Conservation (phyloP, 2,888 invertebrate species). For the Cyclophora albipunctata region DNA sequence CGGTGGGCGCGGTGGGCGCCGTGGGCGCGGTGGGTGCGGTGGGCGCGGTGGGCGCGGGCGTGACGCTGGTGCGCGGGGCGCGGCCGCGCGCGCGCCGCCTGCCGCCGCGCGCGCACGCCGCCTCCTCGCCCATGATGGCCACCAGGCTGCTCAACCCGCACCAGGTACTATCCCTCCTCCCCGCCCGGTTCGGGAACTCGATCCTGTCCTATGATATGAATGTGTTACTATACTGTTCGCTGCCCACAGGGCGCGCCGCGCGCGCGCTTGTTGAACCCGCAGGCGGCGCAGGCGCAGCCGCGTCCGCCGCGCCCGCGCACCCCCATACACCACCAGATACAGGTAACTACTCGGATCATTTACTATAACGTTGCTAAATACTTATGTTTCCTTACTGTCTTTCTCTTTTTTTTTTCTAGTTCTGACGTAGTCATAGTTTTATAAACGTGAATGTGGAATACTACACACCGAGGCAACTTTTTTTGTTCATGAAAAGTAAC, state of each 20-base stretch:
- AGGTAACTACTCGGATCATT: conserved; percentile 22
- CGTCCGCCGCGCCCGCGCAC: conserved; percentile 47
- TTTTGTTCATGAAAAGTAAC: too few relatives aligned
- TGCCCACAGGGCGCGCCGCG: conserved; percentile 2
- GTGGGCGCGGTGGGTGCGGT: conserved; percentile 32
- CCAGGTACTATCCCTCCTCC: conserved; percentile 11
- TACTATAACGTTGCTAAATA: neutral
- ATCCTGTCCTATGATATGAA: too few relatives aligned
- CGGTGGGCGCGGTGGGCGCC: conserved; percentile 30
- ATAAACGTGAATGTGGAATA: too few relatives aligned
- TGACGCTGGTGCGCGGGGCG: conserved; percentile 35
- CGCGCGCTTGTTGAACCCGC: conserved; percentile 47
- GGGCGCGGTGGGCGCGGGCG: conserved; percentile 33
- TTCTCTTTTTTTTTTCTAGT: too few relatives aligned
- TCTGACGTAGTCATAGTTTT: too few relatives aligned
- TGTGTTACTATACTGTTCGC: too few relatives aligned
- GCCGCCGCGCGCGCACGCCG: conserved; percentile 28
- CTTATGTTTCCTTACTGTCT: too few relatives aligned
- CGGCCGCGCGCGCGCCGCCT: conserved; percentile 39
- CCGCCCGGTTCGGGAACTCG: too few relatives aligned
- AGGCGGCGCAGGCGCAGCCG: conserved; percentile 43
- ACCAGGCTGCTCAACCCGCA: conserved; percentile 27
- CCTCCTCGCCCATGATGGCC: conserved; percentile 23
- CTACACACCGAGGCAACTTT: too few relatives aligned
- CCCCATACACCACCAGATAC: conserved; percentile 32